phyloP scores from a whole-genome alignment of 2,888 invertebrate genomes.

The Lepidochitona cinerea region DNA sequence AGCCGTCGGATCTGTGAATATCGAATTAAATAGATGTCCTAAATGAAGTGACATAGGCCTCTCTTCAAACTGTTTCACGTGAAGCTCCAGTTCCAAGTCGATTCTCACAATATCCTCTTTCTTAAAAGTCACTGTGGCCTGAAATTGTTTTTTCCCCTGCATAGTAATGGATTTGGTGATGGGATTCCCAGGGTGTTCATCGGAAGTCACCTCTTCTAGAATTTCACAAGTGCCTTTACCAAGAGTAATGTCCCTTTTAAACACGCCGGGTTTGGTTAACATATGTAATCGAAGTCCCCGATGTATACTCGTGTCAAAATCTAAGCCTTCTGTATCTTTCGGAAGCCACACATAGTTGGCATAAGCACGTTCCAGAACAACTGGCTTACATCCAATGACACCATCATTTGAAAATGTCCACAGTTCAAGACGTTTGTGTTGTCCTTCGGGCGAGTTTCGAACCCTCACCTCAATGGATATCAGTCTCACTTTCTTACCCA shows the following conservation, averaged over 20 bases:
- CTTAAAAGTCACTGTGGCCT: background rate
- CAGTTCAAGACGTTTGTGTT: background rate
- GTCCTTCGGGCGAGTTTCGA: background rate
- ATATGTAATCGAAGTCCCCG: background rate
- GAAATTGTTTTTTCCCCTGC: background rate
- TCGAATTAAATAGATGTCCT: background rate
- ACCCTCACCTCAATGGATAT: background rate
- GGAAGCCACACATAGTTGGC: background rate
- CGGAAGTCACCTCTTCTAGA: slow-evolving; percentile 1
- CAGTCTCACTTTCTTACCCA: background rate
- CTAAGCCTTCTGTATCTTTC: background rate
- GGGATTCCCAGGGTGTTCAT: background rate
- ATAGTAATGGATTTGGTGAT: background rate
- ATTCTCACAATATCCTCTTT: background rate
- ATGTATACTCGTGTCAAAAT: slow-evolving; percentile 4
- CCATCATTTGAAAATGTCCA: slow-evolving; percentile 5
- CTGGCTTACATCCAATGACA: background rate
- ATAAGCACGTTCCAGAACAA: background rate
- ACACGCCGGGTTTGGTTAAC: background rate
- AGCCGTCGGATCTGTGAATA: slow-evolving; percentile 53
- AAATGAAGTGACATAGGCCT: background rate
- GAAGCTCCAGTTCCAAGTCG: slow-evolving; percentile 1
- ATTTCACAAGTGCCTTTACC: slow-evolving; percentile 1
- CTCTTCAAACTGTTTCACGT: background rate
- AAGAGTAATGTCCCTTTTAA: background rate